Conservation (phyloP, 1,140 invertebrate species). For the Stenopsyche tienmushanensis region DNA sequence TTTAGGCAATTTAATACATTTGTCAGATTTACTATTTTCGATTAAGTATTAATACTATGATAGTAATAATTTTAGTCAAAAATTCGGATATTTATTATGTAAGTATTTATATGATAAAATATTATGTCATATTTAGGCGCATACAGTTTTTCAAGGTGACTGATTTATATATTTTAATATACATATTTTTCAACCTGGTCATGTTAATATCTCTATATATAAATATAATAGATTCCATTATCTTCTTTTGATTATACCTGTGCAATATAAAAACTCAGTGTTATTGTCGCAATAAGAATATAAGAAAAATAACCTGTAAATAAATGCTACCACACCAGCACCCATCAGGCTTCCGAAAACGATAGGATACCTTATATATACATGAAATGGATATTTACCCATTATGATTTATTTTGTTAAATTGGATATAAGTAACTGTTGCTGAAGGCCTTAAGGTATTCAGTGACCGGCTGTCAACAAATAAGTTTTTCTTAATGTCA, state of each 20-base stretch:
- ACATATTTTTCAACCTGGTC: not conserved
- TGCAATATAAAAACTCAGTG: not conserved
- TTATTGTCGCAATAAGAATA: not conserved
- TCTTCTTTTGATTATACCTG: not conserved
- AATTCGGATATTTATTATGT: not conserved
- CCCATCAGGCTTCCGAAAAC: slow-evolving; percentile 12
- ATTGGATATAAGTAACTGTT: too few relatives aligned
- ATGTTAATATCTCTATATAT: not conserved
- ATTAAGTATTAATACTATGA: too few relatives aligned
- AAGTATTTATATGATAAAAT: slow-evolving; percentile 14
- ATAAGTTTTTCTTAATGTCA: too few relatives aligned
- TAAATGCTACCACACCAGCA: slow-evolving; percentile 1
- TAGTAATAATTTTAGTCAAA: not conserved
- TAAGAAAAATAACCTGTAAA: slow-evolving; percentile 20
- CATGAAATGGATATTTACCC: too few relatives aligned
- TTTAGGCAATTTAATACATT: not conserved
- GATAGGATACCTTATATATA: slow-evolving; percentile 28
- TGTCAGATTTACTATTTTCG: too few relatives aligned
- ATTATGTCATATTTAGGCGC: not conserved
- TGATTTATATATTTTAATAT: not conserved
- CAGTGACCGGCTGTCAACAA: too few relatives aligned
- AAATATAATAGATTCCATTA: not conserved
- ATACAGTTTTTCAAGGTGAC: not conserved
- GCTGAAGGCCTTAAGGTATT: too few relatives aligned
- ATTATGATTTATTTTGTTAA: too few relatives aligned